Evolutionary conservation across 2,797 vertebrate genomes (phyloP), one percentile per base, ranked within the genome.

Genomic region (Peromyscus nudipes): DNA sequence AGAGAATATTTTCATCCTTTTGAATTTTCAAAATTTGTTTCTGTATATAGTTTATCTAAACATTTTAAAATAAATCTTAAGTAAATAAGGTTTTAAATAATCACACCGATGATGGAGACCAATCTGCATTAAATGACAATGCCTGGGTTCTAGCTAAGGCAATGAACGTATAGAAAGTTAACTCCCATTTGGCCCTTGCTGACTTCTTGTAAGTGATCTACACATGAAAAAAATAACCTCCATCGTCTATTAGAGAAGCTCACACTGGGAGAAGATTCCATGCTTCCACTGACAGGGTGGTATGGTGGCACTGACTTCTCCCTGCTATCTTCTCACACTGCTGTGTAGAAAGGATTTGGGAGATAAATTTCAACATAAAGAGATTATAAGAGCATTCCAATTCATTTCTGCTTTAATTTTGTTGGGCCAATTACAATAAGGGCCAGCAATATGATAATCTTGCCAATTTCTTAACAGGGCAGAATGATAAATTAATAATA

Each of bases 1-100:
- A 55, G 89, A 75, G 25, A 75, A 76, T 88, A 60, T 95, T 92
- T 87, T 80, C 17, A 95, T 83, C 12, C 69, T 1, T 76, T 87
- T 46, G 16, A 87, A 94, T 40, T 60, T 76, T 57, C 43, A 82
- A 67, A 82, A 16, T 37, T 40, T 69, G 4, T 40, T 3, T 76
- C 3, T 55, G 17, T 49, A 37, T 67, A 6, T 94, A 46, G 46
- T 83, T 57, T 93, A 23, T 69, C 92, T 46, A 6, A 43, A 97
- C 65, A 10, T 62, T 82, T 82, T 4, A 71, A 82, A 82, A 82
- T 40, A 25, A 81, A 62, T 21, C n/a, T 80, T 62, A 62, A 82
- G 1, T 79, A 55, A 55, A 34, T 79, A 55, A 55, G 40, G 17
- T 4, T 37, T 17, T 29, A 16, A 17, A 5, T 43, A 27, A 25